Evolutionary conservation across 2,888 invertebrate genomes (phyloP).

Genomic region (Fissipunctia ypsillon): DNA sequence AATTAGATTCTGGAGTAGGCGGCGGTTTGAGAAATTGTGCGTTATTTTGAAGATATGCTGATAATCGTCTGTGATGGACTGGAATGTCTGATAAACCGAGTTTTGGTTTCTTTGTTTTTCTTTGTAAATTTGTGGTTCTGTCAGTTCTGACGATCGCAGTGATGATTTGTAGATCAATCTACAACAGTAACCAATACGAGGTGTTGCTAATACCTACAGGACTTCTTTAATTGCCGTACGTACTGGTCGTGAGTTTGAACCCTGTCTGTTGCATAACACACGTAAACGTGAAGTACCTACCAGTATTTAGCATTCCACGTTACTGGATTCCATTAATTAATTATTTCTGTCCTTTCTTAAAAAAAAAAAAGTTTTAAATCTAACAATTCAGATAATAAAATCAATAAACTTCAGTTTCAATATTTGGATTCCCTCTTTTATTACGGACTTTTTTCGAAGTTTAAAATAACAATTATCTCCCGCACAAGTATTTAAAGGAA

Average conservation of each 20-base stretch:
- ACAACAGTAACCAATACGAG: neutral
- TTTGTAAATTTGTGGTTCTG: neutral
- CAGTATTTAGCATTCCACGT: neutral
- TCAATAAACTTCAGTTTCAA: constrained; percentile 7
- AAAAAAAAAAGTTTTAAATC: neutral
- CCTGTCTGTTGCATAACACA: neutral
- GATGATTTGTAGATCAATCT: neutral
- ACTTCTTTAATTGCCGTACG: too few species aligned
- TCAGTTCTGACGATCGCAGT: neutral
- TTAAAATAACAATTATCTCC: constrained; percentile 8
- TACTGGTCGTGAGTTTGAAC: neutral
- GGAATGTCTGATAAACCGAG: neutral
- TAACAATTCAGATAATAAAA: constrained; percentile 3
- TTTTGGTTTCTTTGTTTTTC: neutral
- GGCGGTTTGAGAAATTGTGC: constrained; percentile 27
- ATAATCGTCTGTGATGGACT: constrained; percentile 31
- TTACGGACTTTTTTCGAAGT: constrained; percentile 2
- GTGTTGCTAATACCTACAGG: too few species aligned
- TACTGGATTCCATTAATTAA: neutral
- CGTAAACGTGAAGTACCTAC: neutral
- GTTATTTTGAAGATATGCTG: constrained; percentile 32
- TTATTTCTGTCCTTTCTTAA: too few species aligned
- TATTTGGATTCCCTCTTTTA: constrained; percentile 13
- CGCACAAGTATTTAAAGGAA: constrained; percentile 38
- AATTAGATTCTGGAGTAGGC: constrained; percentile 56